Conservation (phyloP, 2,113 vertebrate genomes). For the Theristicus caerulescens region DNA sequence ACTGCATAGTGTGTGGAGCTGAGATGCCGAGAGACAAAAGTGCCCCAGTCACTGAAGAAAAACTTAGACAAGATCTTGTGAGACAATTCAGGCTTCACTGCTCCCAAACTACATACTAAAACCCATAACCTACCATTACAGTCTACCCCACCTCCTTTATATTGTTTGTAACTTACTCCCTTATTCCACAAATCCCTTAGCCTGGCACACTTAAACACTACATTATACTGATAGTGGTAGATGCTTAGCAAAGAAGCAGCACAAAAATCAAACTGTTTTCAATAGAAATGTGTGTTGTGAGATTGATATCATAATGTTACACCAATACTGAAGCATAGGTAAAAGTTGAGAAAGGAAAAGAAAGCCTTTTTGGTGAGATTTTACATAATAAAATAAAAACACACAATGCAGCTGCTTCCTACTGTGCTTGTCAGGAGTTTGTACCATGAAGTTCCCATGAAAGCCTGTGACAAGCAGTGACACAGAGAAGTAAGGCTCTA, state of each 20-base stretch:
- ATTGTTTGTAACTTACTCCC: background rate
- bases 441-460: background rate
- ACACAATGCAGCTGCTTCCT: background rate
- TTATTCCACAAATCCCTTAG: background rate
- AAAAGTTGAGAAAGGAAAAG: background rate
- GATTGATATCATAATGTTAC: background rate
- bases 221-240: background rate
- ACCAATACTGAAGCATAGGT: background rate
- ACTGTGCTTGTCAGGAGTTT: background rate
- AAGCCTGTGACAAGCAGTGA: background rate
- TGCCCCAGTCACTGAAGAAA: background rate
- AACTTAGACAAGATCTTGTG: background rate
- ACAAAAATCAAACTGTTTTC: background rate
- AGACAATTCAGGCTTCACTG: background rate
- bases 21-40: background rate
- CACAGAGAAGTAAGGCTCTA: background rate
- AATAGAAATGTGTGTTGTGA: background rate
- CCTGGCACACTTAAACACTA: background rate
- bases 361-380: background rate
- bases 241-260: background rate
- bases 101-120: background rate
- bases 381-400: background rate
- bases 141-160: background rate
- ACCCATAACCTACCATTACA: background rate
- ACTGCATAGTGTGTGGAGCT: background rate